phyloP scores from a whole-genome alignment of 2,888 invertebrate species.

The Chrysolina haemoptera region DNA sequence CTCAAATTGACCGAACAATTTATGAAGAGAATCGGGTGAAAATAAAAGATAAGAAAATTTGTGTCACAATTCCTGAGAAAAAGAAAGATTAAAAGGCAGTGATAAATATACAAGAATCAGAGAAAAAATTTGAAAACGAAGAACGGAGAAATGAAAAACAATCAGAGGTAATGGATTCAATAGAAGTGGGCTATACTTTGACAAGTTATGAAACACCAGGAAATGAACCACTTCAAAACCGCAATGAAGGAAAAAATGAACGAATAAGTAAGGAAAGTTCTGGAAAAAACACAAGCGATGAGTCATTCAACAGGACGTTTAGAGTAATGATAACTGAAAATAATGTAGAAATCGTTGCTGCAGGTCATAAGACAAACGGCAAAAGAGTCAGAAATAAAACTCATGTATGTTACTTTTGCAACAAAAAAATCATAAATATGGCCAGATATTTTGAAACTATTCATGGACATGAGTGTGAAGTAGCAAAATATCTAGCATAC shows the following conservation, averaged over 20 bases:
- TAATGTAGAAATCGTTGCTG: no score
- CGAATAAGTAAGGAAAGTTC: conserved; percentile 9
- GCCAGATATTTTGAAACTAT: conserved; percentile 32
- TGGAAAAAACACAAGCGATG: not conserved
- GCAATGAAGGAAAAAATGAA: conserved; percentile 8
- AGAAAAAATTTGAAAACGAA: conserved; percentile 3
- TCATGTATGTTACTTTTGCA: conserved; percentile 38
- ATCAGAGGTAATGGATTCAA: conserved; percentile 12
- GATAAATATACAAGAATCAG: not conserved
- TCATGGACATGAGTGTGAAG: conserved; percentile 33
- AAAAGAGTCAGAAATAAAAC: conserved; percentile 34
- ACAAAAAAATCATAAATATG: conserved; percentile 34
- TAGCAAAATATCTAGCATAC: conserved; percentile 23
- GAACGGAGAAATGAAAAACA: conserved; percentile 7
- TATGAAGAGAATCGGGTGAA: conserved; percentile 1
- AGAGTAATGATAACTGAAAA: not conserved
- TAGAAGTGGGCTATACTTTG: conserved; percentile 4
- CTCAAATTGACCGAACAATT: conserved; percentile 5
- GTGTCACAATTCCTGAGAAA: no score
- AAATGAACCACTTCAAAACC: conserved; percentile 16
- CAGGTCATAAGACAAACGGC: not conserved
- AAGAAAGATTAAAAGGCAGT: no score
- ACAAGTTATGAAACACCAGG: conserved; percentile 9
- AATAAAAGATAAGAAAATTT: no score
- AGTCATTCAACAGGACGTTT: conserved; percentile 9